phyloP scores from a whole-genome alignment of 2,113 vertebrate genomes.

The Engystomops pustulosus region DNA sequence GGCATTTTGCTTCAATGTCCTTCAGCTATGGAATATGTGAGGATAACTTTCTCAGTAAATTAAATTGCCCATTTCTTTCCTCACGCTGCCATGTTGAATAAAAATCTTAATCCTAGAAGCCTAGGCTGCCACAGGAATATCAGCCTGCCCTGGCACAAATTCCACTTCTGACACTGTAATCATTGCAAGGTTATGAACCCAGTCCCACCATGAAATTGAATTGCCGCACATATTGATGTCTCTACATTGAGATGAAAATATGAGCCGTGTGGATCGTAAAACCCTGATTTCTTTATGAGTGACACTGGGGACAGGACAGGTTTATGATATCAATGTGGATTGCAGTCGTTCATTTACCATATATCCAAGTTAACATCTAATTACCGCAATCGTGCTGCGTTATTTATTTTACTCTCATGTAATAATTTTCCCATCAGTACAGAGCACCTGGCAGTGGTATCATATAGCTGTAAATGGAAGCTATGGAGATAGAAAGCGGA shows the following conservation, averaged over 20 bases:
- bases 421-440: neutral
- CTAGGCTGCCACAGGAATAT: constrained; percentile 5
- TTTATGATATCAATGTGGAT: constrained; percentile 13
- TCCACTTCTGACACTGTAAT: constrained; percentile 59
- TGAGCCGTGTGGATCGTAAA: neutral
- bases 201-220: constrained; percentile 58
- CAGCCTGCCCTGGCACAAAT: neutral
- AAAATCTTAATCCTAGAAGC: constrained; percentile 10
- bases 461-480: neutral
- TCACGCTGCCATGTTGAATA: neutral
- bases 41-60: neutral
- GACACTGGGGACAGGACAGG: neutral
- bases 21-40: neutral
- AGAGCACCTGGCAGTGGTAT: neutral
- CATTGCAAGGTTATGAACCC: constrained; percentile 59
- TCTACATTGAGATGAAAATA: constrained; percentile 48
- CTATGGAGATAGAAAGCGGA: neutral
- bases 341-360: neutral
- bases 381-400: neutral
- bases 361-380: constrained; percentile 10
- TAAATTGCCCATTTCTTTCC: constrained; percentile 12
- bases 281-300: constrained; percentile 32
- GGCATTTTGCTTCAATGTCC: neutral
- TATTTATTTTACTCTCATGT: neutral
- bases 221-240: constrained; percentile 55